Conservation (phyloP, 2,888 invertebrate genomes). For the Melanchra persicariae region DNA sequence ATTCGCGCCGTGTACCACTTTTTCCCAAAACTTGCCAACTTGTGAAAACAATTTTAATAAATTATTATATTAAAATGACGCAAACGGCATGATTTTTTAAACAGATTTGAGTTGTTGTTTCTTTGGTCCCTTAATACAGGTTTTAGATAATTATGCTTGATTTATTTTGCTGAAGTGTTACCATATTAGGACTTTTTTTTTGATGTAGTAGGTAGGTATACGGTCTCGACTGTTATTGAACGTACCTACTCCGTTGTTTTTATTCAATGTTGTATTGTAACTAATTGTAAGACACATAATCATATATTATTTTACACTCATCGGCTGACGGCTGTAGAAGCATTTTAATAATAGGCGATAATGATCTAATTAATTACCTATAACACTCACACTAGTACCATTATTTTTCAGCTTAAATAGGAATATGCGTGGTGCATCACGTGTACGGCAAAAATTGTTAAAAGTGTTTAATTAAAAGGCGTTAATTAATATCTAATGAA, state of each 20-base stretch:
- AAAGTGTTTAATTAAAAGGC: background rate
- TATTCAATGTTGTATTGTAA: too few species aligned
- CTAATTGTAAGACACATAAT: background rate
- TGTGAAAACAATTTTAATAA: slow-evolving; percentile 66
- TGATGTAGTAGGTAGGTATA: background rate
- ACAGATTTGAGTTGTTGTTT: slow-evolving; percentile 49
- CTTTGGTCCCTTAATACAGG: slow-evolving; percentile 42
- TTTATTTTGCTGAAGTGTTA: slow-evolving; percentile 55
- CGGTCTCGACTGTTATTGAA: too few species aligned
- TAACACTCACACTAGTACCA: too few species aligned
- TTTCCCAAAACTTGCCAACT: slow-evolving; percentile 80
- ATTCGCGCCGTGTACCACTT: slow-evolving; percentile 81
- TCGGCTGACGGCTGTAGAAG: background rate
- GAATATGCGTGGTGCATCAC: background rate
- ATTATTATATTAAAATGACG: slow-evolving; percentile 57
- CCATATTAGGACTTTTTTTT: slow-evolving; percentile 32
- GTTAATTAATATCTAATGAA: too few species aligned
- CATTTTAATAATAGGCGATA: too few species aligned
- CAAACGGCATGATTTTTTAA: slow-evolving; percentile 42
- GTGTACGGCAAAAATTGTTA: background rate
- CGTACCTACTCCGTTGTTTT: background rate
- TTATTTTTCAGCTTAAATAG: too few species aligned
- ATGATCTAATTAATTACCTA: too few species aligned
- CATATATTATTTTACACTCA: background rate
- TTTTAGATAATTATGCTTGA: slow-evolving; percentile 29